Evolutionary conservation across 1,140 invertebrate genomes (phyloP).

Genomic region (Thaumetopoea pityocampa): DNA sequence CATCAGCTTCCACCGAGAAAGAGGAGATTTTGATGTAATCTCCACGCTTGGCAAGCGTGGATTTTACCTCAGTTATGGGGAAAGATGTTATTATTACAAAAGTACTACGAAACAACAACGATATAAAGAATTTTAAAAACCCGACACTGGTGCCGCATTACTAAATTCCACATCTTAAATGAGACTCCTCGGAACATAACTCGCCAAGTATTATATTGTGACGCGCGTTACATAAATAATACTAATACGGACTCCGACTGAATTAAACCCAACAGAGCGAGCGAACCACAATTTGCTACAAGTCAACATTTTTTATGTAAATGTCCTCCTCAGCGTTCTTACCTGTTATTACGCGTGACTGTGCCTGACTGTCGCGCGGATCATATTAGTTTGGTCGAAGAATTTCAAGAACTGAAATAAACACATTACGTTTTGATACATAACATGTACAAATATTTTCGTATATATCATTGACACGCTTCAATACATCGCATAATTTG

Average conservation of each 20-base stretch:
- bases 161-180: conserved; percentile 12
- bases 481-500: too few relatives aligned
- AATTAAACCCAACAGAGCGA: conserved; percentile 30
- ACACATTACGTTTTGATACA: too few relatives aligned
- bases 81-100: too few relatives aligned
- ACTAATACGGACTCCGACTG: conserved; percentile 26
- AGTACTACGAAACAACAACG: conserved; percentile 1
- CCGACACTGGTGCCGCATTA: not conserved
- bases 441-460: too few relatives aligned
- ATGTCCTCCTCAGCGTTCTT: conserved; percentile 11
- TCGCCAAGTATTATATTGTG: conserved; percentile 22
- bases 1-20: too few relatives aligned
- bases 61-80: too few relatives aligned
- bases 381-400: too few relatives aligned
- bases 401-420: too few relatives aligned
- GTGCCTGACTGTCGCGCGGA: too few relatives aligned
- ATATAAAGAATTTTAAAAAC: not conserved
- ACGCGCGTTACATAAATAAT: conserved; percentile 26
- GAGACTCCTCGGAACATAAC: conserved; percentile 15
- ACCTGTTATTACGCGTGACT: conserved; percentile 4
- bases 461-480: too few relatives aligned
- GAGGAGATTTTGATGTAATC: too few relatives aligned
- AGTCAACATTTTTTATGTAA: conserved; percentile 31
- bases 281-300: conserved; percentile 23
- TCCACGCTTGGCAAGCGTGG: too few relatives aligned